Percentiles rank a stretch among this genome's conserved stretches.
These are phyloP conservation scores for Agrypnus murinus DNA, from an alignment of 2,888 invertebrate species.

Conservation along the genomic window DNA sequence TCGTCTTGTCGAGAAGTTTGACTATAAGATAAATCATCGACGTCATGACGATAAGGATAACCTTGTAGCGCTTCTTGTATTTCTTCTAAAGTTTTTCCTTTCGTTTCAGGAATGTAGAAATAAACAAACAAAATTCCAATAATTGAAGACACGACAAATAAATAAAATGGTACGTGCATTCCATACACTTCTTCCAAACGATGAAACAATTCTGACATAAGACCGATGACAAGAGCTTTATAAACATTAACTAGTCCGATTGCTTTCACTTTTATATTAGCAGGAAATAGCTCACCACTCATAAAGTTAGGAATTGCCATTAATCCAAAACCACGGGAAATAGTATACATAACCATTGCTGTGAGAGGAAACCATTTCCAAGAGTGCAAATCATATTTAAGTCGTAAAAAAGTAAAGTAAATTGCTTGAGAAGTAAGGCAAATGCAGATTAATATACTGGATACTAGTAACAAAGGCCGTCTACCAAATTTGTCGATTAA, in stretches of 20 bases:
- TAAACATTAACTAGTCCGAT: slow-evolving; percentile 58
- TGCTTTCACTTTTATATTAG: slow-evolving; percentile 64
- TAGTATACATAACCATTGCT: slow-evolving; percentile 61
- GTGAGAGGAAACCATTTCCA: slow-evolving; percentile 63
- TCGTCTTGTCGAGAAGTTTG: too few relatives aligned
- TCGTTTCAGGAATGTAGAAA: slow-evolving; percentile 65
- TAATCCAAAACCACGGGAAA: slow-evolving; percentile 54
- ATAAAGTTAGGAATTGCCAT: slow-evolving; percentile 62
- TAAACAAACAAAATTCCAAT: slow-evolving; percentile 58
- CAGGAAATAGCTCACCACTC: slow-evolving; percentile 63
- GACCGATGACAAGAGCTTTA: slow-evolving; percentile 56
- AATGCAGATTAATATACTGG: slow-evolving; percentile 70
- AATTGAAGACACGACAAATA: slow-evolving; percentile 60
- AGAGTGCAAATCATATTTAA: slow-evolving; percentile 51
- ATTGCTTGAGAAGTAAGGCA: slow-evolving; percentile 54
- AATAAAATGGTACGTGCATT: slow-evolving; percentile 62
- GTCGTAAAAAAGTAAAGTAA: slow-evolving; percentile 54
- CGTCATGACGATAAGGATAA: too few relatives aligned
- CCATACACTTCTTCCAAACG: slow-evolving; percentile 60
- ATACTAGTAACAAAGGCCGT: slow-evolving; percentile 68
- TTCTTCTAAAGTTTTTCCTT: slow-evolving; percentile 66
- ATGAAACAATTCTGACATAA: slow-evolving; percentile 62
- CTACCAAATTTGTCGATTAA: slow-evolving; percentile 69
- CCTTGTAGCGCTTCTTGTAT: too few relatives aligned
- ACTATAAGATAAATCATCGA: too few relatives aligned